A percentile compares a stretch with the other conserved stretches of the same genome.
These are phyloP conservation scores for Parauchenoglanis punctatus DNA, from an alignment of 2,797 vertebrate genomes.

Conservation along the genomic window DNA sequence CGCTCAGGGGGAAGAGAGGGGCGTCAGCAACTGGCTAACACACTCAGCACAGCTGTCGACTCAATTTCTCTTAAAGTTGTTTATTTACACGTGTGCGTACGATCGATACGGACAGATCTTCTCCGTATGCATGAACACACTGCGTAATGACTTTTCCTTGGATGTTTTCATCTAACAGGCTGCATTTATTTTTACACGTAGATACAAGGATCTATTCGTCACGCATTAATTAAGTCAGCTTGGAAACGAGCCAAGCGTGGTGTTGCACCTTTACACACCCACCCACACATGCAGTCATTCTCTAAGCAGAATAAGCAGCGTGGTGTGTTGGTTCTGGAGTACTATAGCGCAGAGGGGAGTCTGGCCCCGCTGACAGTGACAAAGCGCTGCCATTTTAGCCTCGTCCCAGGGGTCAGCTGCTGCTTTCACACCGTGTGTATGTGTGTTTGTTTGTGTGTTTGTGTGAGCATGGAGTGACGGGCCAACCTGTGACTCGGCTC, in stretches of 20 bases:
- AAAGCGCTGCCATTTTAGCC: constrained; percentile 47
- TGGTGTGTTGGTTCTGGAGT: constrained; percentile 10
- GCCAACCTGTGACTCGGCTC: constrained; percentile 25
- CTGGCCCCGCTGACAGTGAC: constrained; percentile 36
- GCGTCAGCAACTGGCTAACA: not conserved
- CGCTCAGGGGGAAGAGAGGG: not conserved
- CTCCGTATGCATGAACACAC: not conserved
- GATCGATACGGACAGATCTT: constrained; percentile 1
- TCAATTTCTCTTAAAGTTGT: not conserved
- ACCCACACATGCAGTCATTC: not conserved
- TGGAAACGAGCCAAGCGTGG: not conserved
- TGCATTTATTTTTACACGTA: not conserved
- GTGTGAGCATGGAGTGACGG: constrained; percentile 55
- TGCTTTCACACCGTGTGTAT: constrained; percentile 29
- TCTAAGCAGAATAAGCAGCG: constrained; percentile 11
- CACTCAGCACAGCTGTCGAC: constrained; percentile 21
- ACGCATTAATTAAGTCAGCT: constrained; percentile 16
- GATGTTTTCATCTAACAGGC: not conserved
- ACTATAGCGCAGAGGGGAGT: constrained; percentile 22
- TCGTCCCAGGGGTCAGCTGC: constrained; percentile 38
- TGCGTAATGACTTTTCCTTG: not conserved
- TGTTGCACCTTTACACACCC: constrained; percentile 10
- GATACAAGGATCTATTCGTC: not conserved
- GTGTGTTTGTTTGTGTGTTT: constrained; percentile 22
- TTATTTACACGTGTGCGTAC: constrained; percentile 44